phyloP scores from a whole-genome alignment of 2,888 invertebrate genomes.

The Gari tellinella region DNA sequence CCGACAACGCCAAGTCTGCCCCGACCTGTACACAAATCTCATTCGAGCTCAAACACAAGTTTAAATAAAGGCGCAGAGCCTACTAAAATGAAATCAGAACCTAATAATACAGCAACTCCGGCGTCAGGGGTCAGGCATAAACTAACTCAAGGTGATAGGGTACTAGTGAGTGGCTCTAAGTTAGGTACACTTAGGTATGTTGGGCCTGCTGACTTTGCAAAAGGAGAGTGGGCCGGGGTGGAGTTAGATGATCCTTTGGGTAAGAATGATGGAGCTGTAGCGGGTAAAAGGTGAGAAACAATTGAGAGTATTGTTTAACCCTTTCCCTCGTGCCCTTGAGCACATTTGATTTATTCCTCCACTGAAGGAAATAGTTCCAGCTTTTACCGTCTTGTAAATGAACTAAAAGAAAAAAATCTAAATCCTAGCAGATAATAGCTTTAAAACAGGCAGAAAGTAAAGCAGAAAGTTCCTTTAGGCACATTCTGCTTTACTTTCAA shows the following conservation, averaged over 20 bases:
- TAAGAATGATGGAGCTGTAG: slow-evolving; percentile 98
- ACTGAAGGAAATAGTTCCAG: no score
- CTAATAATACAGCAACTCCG: slow-evolving; percentile 34
- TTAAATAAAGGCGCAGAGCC: slow-evolving; percentile 63
- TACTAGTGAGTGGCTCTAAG: slow-evolving; percentile 87
- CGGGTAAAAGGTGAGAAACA: slow-evolving; percentile 91
- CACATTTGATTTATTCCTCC: no score
- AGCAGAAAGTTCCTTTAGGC: no score
- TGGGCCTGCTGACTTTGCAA: slow-evolving; percentile 95
- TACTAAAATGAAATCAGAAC: slow-evolving; percentile 53
- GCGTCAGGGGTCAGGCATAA: slow-evolving; percentile 53
- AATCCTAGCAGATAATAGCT: no score
- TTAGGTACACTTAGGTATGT: slow-evolving; percentile 93
- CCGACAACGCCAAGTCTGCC: slow-evolving; percentile 55
- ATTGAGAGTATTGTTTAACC: no score
- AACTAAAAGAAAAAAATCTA: no score
- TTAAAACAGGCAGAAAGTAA: no score
- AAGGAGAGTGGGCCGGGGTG: slow-evolving; percentile 97
- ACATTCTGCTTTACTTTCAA: no score
- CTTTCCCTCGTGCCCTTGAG: no score
- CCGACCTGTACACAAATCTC: slow-evolving; percentile 56
- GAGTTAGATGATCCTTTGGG: slow-evolving; percentile 97
- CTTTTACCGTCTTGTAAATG: no score
- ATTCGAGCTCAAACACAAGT: slow-evolving; percentile 74
- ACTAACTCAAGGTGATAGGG: slow-evolving; percentile 80